Evolutionary conservation across 2,888 invertebrate species (phyloP).

Genomic region (Adelphocoris suturalis): DNA sequence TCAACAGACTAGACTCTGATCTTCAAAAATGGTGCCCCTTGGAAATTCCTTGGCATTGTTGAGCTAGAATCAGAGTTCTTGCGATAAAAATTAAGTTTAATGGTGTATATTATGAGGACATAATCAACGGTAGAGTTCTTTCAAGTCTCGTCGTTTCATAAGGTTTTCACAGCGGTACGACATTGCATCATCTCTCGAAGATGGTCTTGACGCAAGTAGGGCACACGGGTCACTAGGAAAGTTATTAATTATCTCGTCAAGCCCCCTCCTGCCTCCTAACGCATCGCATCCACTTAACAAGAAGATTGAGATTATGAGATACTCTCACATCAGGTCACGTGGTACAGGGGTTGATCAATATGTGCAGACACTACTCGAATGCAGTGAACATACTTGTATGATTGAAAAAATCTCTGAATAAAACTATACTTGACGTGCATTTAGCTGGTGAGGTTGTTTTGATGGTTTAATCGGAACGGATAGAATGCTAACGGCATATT

Average conservation of each 20-base stretch:
- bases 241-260: conserved; percentile 11
- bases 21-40: too few relatives aligned
- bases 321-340: background rate
- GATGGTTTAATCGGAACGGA: too few relatives aligned
- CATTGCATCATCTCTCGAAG: background rate
- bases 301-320: background rate
- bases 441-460: too few relatives aligned
- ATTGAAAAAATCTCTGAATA: too few relatives aligned
- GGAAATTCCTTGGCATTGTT: background rate
- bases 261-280: background rate
- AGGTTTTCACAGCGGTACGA: background rate
- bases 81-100: background rate
- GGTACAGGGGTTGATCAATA: too few relatives aligned
- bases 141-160: background rate
- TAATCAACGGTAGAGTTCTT: background rate
- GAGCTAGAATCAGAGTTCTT: background rate
- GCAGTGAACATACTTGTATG: too few relatives aligned
- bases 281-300: background rate
- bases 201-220: conserved; percentile 13
- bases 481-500: too few relatives aligned
- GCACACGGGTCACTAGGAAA: background rate
- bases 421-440: too few relatives aligned
- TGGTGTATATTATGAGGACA: background rate
- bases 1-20: too few relatives aligned
- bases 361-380: too few relatives aligned